Evolutionary conservation across 2,888 invertebrate species (phyloP), one percentile per base, ranked within the genome.

Genomic region (Elgonia sp.): DNA sequence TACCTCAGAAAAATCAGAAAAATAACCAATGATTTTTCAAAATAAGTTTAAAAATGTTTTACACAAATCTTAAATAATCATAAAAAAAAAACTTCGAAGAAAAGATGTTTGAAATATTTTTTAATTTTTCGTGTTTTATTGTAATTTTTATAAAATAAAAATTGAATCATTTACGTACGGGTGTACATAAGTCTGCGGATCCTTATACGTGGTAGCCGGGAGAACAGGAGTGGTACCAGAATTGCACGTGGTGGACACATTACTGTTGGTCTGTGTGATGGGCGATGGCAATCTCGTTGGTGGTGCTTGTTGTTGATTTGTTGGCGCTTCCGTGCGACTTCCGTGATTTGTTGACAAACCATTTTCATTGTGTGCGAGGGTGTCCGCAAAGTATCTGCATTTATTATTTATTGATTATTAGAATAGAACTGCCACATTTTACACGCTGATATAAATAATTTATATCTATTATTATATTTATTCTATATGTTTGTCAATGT

Each of bases 371-470:
- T 95, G 95, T 9, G 95, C 95, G 77, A 95, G 93, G 39, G 95
- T 95, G 88, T 95, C 95, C 65, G 95, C 95, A 90, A 95, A 95
- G 89, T 95, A 95, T 89, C 95, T 95, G n/a, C 40, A 83, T 67
- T n/a, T 21, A 12, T 40, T 16, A 42, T 40, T 7, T 2, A 69
- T 14, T 69, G 21, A 57, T 57, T 57, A 53, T 42, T 42, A 42
- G 1, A 5, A 29, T 29, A 29, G 5, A 29, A 29, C 29, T 5
- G 5, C 5, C 29, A 29, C 1, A 29, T 29, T 1, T 29, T 29
- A 29, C 1, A 29, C 29, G 29, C 1, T 29, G 29, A 29, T n/a
- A n/a, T n/a, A n/a, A n/a, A n/a, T n/a, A n/a, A n/a, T n/a, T n/a
- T n/a, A n/a, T n/a, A n/a, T n/a, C n/a, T n/a, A n/a, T n/a, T n/a